Base-by-base conservation (phyloP, 1,140 invertebrate genomes). In the Wasmannia auropunctata region DNA sequence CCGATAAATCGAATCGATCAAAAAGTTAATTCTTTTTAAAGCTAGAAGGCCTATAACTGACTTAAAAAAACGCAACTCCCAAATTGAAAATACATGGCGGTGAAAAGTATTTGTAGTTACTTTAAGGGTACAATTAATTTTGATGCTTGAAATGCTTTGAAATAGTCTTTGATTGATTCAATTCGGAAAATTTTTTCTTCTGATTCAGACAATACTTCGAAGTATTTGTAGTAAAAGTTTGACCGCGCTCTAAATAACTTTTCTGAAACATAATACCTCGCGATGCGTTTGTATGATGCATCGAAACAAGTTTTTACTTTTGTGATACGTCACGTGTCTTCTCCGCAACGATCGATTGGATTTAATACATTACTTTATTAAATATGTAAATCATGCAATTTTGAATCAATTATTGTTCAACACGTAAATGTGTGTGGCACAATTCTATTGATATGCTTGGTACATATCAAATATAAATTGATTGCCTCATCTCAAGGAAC, bases 401-500 rank as follows among this genome's bases (percentile, higher is more conserved):
- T 34, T 43, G 6, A 14, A 28, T 58, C 65, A 11, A 37, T 14
- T 72, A 51, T 28, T n/a, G 1, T 81, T 67, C 6, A 37, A 25
- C 31, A 34, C 5, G 14, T 14, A 51, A 67, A 69, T 11, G 46
- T 4, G 14, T 34, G 28, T 67, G 31, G 77, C 22, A 67, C 28
- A 69, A 16, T 40, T 67, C 10, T 28, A 28, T 6, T 16, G 63
- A 80, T 80, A 54, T 54, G 46, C 34, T 80, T 83, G 14, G 8
- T 70, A 72, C n/a, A 72, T 81, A 81, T 81, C 51, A 46, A 70
- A 70, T 14, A 28, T 16, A 81, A 43, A 83, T 83, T 31, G 37
- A 74, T 31, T 69, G 43, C 62, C 62, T 83, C 79, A 72, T 83
- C 51, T 60, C 37, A 74, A 83, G 40, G 28, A 81, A 80, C 65